phyloP scores from a whole-genome alignment of 1,140 invertebrate species.

The Metaphire vulgaris region DNA sequence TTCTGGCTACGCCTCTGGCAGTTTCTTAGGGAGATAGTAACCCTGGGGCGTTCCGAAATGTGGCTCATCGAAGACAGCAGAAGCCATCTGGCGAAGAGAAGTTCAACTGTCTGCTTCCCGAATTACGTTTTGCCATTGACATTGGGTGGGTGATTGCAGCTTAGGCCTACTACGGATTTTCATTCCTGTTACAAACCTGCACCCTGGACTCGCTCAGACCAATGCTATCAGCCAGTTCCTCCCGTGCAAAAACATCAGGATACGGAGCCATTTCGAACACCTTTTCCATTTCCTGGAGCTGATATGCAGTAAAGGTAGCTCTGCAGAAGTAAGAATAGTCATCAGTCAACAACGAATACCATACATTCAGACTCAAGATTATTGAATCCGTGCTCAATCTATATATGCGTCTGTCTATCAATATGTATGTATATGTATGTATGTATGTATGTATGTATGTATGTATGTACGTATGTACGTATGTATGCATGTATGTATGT shows the following conservation, averaged over 20 bases:
- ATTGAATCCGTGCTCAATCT: no score
- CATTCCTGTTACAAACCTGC: conserved; percentile 61
- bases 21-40: not conserved
- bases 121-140: not conserved
- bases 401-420: no score
- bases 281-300: conserved; percentile 85
- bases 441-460: no score
- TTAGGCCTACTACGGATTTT: not conserved
- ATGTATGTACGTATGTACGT: no score
- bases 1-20: no score
- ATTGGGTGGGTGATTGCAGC: not conserved
- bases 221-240: conserved; percentile 83
- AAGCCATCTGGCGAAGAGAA: not conserved
- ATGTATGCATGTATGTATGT: no score
- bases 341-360: no score
- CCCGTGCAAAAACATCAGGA: conserved; percentile 89
- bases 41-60: not conserved
- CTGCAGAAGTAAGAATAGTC: no score
- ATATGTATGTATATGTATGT: no score
- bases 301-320: conserved; percentile 92
- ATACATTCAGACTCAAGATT: no score
- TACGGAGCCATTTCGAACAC: conserved; percentile 91
- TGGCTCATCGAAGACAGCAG: not conserved
- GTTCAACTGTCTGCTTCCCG: not conserved
- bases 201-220: conserved; percentile 86